These are phyloP conservation scores for Lottia scabra DNA, from an alignment of 2,888 invertebrate genomes.

Conservation along the genomic window DNA sequence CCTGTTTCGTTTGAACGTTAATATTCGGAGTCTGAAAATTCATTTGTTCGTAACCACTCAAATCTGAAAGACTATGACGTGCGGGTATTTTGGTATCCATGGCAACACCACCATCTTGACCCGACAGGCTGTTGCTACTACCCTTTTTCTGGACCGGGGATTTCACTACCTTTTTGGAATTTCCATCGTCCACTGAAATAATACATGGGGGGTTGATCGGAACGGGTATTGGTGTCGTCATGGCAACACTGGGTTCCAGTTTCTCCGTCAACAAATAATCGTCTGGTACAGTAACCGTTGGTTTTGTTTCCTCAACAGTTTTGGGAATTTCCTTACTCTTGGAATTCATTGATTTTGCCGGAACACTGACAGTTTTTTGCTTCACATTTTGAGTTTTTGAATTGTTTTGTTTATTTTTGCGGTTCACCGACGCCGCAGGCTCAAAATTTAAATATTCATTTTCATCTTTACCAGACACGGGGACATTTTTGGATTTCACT, in stretches of 20 bases:
- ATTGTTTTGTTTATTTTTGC: neutral
- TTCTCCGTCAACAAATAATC: neutral
- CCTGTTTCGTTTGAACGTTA: neutral
- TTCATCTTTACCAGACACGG: conserved; percentile 7
- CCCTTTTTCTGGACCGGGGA: conserved; percentile 4
- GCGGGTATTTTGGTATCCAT: conserved; percentile 20
- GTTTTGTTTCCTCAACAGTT: conserved; percentile 11
- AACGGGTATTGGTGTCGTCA: neutral
- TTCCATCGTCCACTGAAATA: neutral
- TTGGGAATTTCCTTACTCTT: neutral
- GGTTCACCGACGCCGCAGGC: neutral
- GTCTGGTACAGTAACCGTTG: conserved; percentile 12
- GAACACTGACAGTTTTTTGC: neutral
- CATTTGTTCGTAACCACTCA: conserved; percentile 52
- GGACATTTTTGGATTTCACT: conserved; percentile 13
- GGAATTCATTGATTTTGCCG: neutral
- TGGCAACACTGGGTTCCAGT: conserved; percentile 7
- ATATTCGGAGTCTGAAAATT: conserved; percentile 32
- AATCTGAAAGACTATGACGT: conserved; percentile 53
- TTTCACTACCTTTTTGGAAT: conserved; percentile 5
- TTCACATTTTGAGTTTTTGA: neutral
- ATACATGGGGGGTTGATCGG: neutral
- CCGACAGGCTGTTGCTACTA: conserved; percentile 37
- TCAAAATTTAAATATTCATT: neutral
- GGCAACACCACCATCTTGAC: conserved; percentile 27